Percentiles rank a stretch among this genome's conserved stretches.
These are phyloP conservation scores for Pachypanchax playfairii DNA, from an alignment of 2,113 vertebrate genomes.

Conservation along the genomic window DNA sequence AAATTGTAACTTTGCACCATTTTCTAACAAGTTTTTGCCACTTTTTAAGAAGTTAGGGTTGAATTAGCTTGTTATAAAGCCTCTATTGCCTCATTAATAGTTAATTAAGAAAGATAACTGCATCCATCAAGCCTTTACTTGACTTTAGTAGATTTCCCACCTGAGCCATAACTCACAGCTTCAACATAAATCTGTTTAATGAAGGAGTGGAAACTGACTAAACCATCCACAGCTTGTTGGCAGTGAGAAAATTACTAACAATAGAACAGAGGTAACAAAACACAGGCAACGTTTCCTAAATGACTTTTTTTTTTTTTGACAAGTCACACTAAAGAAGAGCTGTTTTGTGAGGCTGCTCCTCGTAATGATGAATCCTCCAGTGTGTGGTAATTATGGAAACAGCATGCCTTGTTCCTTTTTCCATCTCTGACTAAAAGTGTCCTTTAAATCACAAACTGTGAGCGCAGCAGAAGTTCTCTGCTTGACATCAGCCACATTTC, in stretches of 20 bases:
- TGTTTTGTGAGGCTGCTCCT: conserved; percentile 27
- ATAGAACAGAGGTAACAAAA: conserved; percentile 22
- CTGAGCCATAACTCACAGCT: conserved; percentile 35
- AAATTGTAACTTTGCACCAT: conserved; percentile 1
- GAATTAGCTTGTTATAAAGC: conserved; percentile 30
- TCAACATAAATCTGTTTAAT: conserved; percentile 32
- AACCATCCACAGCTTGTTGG: conserved; percentile 18
- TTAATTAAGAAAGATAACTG: conserved; percentile 24
- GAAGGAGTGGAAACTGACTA: conserved; percentile 11
- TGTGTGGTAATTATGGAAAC: conserved; percentile 43
- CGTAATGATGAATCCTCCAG: conserved; percentile 29
- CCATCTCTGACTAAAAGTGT: conserved; percentile 44
- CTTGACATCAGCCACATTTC: conserved; percentile 17
- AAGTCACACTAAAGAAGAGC: conserved; percentile 28
- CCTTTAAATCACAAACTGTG: conserved; percentile 45
- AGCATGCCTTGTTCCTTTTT: conserved; percentile 18
- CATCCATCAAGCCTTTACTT: conserved; percentile 34
- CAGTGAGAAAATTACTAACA: conserved; percentile 17
- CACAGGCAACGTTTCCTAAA: conserved; percentile 48
- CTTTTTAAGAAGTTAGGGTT: conserved; percentile 8
- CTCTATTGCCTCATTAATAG: conserved; percentile 38
- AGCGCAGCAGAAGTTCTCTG: conserved; percentile 29
- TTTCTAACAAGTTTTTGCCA: conserved; percentile 2
- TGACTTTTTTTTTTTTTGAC: conserved; percentile 35
- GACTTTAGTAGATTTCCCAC: conserved; percentile 31